Evolutionary conservation across 1,140 invertebrate genomes (phyloP).

Genomic region (Ridgeia piscesae): DNA sequence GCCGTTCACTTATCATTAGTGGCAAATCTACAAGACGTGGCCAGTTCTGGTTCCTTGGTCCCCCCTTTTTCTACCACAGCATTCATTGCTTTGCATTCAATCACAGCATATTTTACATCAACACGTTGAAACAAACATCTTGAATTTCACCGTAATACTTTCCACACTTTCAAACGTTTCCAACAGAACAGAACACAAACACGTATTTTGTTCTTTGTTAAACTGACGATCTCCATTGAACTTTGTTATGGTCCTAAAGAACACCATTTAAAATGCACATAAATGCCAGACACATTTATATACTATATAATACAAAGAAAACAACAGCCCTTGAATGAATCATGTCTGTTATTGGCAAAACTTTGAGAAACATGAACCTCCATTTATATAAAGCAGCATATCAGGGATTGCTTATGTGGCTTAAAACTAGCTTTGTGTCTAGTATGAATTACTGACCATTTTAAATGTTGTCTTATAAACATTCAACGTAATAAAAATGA

Average conservation of each 20-base stretch:
- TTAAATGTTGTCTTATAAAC: background rate
- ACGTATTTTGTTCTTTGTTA: background rate
- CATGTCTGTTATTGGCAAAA: background rate
- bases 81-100: background rate
- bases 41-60: background rate
- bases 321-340: background rate
- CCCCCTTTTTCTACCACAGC: background rate
- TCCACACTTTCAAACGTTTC: background rate
- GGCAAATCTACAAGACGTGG: background rate
- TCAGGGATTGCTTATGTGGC: background rate
- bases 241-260: background rate
- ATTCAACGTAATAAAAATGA: background rate
- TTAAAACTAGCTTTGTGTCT: no score
- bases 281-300: background rate
- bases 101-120: background rate
- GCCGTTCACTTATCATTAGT: no score
- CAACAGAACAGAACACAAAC: background rate
- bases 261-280: background rate
- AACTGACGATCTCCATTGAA: background rate
- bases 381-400: background rate
- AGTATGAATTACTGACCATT: background rate
- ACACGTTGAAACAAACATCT: background rate
- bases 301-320: background rate
- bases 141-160: background rate
- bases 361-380: conserved; percentile 1